Percentiles rank a stretch among this genome's conserved stretches.
Conservation (phyloP, 53 echinoderm and acorn worm genomes). For the Glandiceps talaboti region DNA sequence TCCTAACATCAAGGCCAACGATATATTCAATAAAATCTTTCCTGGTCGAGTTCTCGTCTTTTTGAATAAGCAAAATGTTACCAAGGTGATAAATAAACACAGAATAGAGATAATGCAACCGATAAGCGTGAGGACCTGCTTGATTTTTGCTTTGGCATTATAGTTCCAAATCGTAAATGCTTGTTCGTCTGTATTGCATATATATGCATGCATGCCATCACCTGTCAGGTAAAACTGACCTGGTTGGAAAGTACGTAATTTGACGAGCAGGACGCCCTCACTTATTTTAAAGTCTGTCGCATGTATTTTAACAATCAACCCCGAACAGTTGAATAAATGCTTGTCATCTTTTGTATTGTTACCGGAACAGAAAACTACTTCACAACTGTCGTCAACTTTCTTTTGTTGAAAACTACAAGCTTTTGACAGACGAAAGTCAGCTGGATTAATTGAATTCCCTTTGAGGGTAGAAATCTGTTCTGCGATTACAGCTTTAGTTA, state of each 20-base stretch:
- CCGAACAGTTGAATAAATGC: not conserved
- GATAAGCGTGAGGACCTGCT: not conserved
- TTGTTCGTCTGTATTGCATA: not conserved
- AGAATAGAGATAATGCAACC: not conserved
- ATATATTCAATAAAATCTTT: not conserved
- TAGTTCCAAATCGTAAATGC: not conserved
- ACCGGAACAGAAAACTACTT: not conserved
- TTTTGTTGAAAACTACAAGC: no score
- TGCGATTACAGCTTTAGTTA: no score
- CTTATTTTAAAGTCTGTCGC: not conserved
- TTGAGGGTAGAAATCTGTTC: no score
- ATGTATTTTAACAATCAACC: not conserved
- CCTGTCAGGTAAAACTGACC: not conserved
- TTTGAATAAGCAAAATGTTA: not conserved
- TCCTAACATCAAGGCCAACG: not conserved
- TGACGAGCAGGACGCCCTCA: not conserved
- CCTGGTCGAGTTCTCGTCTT: not conserved
- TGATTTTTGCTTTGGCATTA: not conserved
- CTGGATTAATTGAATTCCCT: no score
- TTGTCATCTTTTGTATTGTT: not conserved
- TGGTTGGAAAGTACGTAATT: not conserved
- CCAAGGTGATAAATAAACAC: not conserved
- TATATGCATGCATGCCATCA: not conserved
- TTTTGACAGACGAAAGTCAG: no score
- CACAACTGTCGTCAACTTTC: no score